Evolutionary conservation across 2,888 invertebrate genomes (phyloP).

Genomic region (Leptinotarsa peninsularis): DNA sequence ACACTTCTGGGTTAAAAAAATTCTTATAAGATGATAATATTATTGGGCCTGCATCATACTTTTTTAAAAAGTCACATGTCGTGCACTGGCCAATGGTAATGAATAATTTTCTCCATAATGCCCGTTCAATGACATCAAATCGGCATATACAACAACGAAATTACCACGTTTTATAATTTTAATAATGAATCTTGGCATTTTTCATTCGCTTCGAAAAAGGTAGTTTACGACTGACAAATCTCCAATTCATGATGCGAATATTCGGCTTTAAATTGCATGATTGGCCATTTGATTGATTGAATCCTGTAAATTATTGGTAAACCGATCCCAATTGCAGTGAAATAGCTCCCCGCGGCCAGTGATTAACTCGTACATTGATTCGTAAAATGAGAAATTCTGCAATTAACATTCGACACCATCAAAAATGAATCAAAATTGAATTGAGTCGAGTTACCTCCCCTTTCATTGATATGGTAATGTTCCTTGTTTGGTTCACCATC

Average conservation of each 20-base stretch:
- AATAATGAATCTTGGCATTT: neutral
- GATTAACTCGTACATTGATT: slow-evolving; percentile 64
- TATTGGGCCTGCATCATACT: too few species aligned
- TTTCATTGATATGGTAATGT: neutral
- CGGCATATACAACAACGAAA: too few species aligned
- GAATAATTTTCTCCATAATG: too few species aligned
- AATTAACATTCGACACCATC: slow-evolving; percentile 56
- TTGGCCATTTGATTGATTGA: slow-evolving; percentile 56
- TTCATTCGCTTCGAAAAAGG: slow-evolving; percentile 17
- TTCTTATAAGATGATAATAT: too few species aligned
- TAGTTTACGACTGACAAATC: slow-evolving; percentile 36
- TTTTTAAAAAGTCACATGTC: too few species aligned
- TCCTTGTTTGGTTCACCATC: neutral
- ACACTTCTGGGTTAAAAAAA: too few species aligned
- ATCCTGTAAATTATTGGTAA: slow-evolving; percentile 58
- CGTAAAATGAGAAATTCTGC: slow-evolving; percentile 65
- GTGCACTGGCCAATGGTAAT: too few species aligned
- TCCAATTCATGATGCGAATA: slow-evolving; percentile 36
- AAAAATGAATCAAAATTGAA: slow-evolving; percentile 31
- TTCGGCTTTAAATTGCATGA: slow-evolving; percentile 46
- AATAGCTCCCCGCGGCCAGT: slow-evolving; percentile 58
- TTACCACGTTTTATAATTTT: neutral
- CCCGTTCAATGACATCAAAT: too few species aligned
- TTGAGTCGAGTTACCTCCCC: slow-evolving; percentile 18
- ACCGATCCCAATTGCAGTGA: slow-evolving; percentile 55